Evolutionary conservation across 2,113 vertebrate species (phyloP).

Genomic region (Spheniscus mendiculus): DNA sequence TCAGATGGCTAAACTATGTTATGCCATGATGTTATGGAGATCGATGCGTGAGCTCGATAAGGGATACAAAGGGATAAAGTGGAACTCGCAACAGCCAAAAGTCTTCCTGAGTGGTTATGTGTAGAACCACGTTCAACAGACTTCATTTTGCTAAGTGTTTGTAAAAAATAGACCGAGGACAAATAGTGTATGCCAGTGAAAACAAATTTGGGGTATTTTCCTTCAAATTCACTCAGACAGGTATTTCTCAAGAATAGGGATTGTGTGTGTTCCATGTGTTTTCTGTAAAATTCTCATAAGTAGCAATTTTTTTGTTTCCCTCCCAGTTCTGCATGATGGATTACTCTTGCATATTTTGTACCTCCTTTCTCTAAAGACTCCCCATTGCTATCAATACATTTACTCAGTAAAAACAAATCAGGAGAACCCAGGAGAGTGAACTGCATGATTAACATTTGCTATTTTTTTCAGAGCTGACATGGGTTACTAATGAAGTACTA

Average conservation of each 20-base stretch:
- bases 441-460: neutral
- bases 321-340: neutral
- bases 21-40: neutral
- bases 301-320: neutral
- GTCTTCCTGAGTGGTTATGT: neutral
- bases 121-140: neutral
- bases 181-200: neutral
- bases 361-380: neutral
- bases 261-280: neutral
- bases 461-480: neutral
- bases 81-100: rapidly evolving
- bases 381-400: neutral
- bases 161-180: neutral
- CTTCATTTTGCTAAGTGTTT: neutral
- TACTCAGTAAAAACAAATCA: neutral
- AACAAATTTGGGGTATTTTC: neutral
- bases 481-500: neutral
- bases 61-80: neutral
- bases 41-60: neutral
- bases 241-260: neutral
- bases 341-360: neutral
- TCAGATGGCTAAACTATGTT: neutral
- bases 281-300: neutral
- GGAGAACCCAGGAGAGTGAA: neutral
- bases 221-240: neutral